phyloP scores from a whole-genome alignment of 2,113 vertebrate species.

The Lamprologus lemairii region DNA sequence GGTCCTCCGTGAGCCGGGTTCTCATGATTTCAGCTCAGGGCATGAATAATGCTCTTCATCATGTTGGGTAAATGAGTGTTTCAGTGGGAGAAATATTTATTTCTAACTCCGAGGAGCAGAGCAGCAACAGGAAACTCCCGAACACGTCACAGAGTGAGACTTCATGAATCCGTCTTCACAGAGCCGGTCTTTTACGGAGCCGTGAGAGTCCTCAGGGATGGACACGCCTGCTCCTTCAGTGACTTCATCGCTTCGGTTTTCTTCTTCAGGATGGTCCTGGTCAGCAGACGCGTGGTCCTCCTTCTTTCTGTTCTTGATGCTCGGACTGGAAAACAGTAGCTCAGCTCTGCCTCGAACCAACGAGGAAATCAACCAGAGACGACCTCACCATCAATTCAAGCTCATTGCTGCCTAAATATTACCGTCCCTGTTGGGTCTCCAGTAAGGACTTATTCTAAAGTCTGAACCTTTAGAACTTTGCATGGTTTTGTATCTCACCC shows the following conservation, averaged over 20 bases:
- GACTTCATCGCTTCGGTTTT: neutral
- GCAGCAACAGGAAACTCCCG: neutral
- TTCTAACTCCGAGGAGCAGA: slow-evolving; percentile 7
- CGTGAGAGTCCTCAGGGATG: neutral
- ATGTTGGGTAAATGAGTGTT: neutral
- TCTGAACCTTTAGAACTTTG: accelerated
- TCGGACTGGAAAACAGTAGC: neutral
- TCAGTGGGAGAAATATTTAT: neutral
- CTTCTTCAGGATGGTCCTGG: neutral
- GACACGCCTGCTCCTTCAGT: neutral
- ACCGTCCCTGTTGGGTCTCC: neutral
- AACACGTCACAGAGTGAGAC: neutral
- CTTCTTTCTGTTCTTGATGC: neutral
- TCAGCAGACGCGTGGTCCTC: neutral
- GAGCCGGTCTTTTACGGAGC: neutral
- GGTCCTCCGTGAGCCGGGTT: neutral
- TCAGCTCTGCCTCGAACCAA: neutral
- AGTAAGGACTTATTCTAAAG: neutral
- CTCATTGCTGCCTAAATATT: neutral
- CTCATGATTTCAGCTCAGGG: neutral
- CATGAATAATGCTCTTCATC: slow-evolving; percentile 45
- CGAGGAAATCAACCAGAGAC: neutral
- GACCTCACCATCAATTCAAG: neutral
- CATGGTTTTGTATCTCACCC: neutral
- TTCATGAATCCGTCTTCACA: neutral